These are phyloP conservation scores for Grammomys surdaster DNA, from an alignment of 2,113 vertebrate species.

Conservation along the genomic window DNA sequence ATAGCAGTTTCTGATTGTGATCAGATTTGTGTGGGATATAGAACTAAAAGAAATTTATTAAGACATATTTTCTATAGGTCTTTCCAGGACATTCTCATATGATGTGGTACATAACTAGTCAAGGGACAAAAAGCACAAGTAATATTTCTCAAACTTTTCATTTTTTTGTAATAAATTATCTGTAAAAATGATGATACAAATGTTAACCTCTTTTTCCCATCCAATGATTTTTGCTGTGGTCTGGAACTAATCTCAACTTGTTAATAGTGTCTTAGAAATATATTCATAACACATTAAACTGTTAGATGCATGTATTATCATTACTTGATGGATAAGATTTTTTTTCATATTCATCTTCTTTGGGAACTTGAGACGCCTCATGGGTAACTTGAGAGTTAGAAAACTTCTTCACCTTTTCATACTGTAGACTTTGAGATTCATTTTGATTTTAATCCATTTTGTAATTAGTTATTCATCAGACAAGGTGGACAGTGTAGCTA, in stretches of 20 bases:
- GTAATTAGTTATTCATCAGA: not conserved
- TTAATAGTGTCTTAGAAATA: not conserved
- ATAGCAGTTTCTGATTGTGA: not conserved
- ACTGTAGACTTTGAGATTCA: not conserved
- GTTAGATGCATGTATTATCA: not conserved
- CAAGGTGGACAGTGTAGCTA: not conserved
- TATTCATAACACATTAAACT: not conserved
- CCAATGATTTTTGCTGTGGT: not conserved
- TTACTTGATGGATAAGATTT: slow-evolving; percentile 4
- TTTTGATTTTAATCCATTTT: not conserved
- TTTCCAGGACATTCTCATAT: not conserved
- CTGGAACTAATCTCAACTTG: not conserved
- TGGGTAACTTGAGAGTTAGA: not conserved
- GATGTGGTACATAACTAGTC: not conserved
- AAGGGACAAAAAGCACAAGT: not conserved
- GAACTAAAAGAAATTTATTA: slow-evolving; percentile 7
- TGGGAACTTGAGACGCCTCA: not conserved
- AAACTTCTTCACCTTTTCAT: not conserved
- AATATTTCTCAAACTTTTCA: slow-evolving; percentile 13
- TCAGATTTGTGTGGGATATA: slow-evolving; percentile 9
- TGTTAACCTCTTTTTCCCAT: not conserved
- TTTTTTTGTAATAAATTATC: slow-evolving; percentile 8
- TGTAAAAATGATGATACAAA: not conserved
- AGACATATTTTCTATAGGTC: not conserved
- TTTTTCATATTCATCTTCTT: not conserved